Conservation (phyloP, 2,113 vertebrate species). For the Athene cunicularia region DNA sequence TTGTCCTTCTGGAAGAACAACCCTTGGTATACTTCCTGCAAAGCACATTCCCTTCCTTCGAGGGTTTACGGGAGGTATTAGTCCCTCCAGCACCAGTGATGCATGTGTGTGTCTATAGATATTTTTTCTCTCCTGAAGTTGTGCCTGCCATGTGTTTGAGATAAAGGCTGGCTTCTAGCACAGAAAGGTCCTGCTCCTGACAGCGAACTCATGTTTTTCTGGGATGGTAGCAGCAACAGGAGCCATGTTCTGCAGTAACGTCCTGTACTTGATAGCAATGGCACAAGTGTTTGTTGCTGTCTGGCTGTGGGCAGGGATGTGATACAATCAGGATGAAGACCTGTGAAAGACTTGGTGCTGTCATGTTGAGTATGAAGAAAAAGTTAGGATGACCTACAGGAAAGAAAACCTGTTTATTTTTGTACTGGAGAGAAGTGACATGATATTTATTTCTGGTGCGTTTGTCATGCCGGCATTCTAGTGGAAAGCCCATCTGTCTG, state of each 20-base stretch:
- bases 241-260: background rate
- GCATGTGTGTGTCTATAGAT: accelerated
- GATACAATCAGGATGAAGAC: background rate
- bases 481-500: background rate
- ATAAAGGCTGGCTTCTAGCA: background rate
- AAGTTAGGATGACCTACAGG: background rate
- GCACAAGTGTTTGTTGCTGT: background rate
- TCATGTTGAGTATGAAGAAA: background rate
- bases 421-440: background rate
- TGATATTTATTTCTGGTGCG: background rate
- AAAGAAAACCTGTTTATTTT: background rate
- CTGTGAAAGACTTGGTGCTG: background rate
- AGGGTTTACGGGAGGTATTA: background rate
- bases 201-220: background rate
- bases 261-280: background rate
- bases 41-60: background rate
- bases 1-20: background rate
- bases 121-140: background rate
- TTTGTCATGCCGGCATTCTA: background rate
- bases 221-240: background rate
- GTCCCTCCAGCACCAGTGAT: background rate
- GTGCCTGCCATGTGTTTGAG: background rate
- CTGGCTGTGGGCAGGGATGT: too few relatives aligned
- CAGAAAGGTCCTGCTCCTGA: background rate
- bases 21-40: background rate